Evolutionary conservation across 2,113 vertebrate species (phyloP).

Genomic region (Clupea harengus): DNA sequence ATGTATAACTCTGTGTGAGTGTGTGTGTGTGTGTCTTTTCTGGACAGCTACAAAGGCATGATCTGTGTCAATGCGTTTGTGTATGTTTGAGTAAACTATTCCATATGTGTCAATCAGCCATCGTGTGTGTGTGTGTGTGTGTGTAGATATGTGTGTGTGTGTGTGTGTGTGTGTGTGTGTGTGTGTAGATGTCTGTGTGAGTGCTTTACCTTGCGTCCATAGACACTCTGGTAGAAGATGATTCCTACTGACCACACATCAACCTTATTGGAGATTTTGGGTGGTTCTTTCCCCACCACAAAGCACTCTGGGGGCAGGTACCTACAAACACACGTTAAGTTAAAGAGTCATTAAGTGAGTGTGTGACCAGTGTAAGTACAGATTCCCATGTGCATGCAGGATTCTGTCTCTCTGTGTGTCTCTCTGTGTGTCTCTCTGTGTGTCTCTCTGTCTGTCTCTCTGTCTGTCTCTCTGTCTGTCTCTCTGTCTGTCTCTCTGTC

Average conservation of each 20-base stretch:
- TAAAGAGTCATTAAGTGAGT: background rate
- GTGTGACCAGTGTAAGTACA: background rate
- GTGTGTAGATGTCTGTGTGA: background rate
- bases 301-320: constrained; percentile 96
- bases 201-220: constrained; percentile 87
- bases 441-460: background rate
- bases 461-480: background rate
- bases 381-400: background rate
- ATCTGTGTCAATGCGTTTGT: no score
- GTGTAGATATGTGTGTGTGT: background rate
- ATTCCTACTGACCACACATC: constrained; percentile 95
- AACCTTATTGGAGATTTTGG: constrained; percentile 96
- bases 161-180: background rate
- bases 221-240: constrained; percentile 97
- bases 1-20: no score
- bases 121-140: background rate
- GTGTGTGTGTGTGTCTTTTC: no score
- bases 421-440: background rate
- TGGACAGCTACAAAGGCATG: no score
- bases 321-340: constrained; percentile 63
- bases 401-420: background rate
- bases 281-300: constrained; percentile 90
- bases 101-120: no score
- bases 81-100: no score
- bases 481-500: constrained; percentile 8